Base-by-base conservation (phyloP, 2,797 vertebrate genomes). In the Tarsius wallacei region DNA sequence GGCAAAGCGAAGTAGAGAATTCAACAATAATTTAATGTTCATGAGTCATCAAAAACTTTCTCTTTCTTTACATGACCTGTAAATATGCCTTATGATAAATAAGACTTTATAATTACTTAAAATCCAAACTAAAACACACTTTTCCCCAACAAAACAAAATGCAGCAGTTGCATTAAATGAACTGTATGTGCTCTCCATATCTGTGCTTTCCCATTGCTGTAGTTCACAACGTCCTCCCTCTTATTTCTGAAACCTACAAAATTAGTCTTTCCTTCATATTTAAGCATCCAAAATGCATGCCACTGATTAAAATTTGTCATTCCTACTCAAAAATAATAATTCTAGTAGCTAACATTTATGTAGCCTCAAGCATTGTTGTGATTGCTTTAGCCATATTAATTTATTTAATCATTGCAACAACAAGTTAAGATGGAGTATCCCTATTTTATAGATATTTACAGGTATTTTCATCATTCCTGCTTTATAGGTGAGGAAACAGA, bases 401-500 rank as follows among this genome's bases (percentile, higher is more conserved):
- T 89, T 53, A 47, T 33, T 49, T 64, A 31, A 21, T 74, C 59
- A 24, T 73, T 63, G 68, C 73, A 64, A 36, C 31, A 64, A 70
- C 6, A 5, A 47, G 28, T 26, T 8, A 31, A 83, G 26, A 16
- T 11, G 55, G 22, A 26, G 21, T 31, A 26, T 57, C 1, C 5
- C 63, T 53, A 49, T 47, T 73, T 68, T 53, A 51, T 53, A 33
- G 28, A 9, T 31, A 36, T 61, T 61, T 70, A 6, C 15, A 42
- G 12, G 16, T 59, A 47, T 7, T n/a, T 82, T 51, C 28, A 42
- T 21, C 15, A 16, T 22, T 47, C 14, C 55, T 68, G 24, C 87
- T 70, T 63, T 57, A 92, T 21, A 53, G n/a, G 21, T 5, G 28
- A 92, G 77, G 47, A 85, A 93, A 82, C 26, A 90, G 82, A 92